Conservation (phyloP, 2,113 vertebrate species). For the Malurus cyaneus region DNA sequence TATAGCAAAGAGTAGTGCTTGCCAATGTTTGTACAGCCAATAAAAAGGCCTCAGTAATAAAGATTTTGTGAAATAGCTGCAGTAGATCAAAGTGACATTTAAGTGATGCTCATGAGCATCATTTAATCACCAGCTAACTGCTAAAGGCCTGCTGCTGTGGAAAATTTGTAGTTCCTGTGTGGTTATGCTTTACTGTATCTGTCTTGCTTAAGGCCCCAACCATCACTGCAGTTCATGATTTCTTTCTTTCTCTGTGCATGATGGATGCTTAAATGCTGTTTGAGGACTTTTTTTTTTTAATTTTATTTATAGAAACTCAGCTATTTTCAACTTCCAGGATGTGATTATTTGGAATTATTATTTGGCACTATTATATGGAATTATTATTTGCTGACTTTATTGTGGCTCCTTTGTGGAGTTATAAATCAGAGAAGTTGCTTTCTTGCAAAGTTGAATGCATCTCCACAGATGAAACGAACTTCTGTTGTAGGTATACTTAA, state of each 20-base stretch:
- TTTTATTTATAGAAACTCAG: background rate
- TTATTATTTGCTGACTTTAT: background rate
- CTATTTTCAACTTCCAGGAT: background rate
- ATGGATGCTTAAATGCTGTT: background rate
- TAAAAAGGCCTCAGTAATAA: conserved; percentile 18
- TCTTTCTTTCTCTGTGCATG: background rate
- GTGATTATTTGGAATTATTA: background rate
- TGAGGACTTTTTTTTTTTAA: background rate
- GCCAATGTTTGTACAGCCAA: background rate
- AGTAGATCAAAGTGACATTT: conserved; percentile 30
- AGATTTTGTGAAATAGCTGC: conserved; percentile 28
- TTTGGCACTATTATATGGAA: background rate
- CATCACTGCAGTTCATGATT: background rate
- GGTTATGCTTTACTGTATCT: background rate
- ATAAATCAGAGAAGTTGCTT: background rate
- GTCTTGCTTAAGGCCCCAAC: background rate
- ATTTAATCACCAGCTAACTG: conserved; percentile 24
- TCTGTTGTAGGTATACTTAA: background rate
- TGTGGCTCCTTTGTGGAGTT: background rate
- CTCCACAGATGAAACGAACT: background rate
- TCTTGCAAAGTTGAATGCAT: background rate
- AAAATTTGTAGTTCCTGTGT: background rate
- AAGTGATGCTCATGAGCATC: conserved; percentile 27
- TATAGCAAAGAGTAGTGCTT: background rate
- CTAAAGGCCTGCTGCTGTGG: background rate